A percentile compares a stretch with the other conserved stretches of the same genome.
Evolutionary conservation across 2,113 vertebrate species (phyloP).

Genomic region (Paramisgurnus dabryanus): DNA sequence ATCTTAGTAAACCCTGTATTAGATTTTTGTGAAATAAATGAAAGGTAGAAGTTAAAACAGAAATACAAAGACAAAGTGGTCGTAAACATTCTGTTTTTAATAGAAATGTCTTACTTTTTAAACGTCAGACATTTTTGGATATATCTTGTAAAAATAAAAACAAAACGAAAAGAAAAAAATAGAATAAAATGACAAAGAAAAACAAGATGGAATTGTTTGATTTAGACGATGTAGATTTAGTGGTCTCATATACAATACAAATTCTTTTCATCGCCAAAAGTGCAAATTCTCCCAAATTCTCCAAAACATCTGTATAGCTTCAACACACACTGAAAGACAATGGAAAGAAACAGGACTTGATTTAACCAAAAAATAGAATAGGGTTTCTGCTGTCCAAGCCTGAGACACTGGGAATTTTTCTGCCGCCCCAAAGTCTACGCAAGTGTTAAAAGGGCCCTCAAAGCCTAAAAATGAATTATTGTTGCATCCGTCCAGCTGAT

Average conservation of each 20-base stretch:
- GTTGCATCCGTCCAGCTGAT: background rate
- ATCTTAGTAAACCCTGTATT: background rate
- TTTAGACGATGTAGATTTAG: conserved; percentile 80
- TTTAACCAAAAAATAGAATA: conserved; percentile 58
- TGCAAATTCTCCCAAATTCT: conserved; percentile 76
- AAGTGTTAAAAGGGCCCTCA: conserved; percentile 44
- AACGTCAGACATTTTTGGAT: conserved; percentile 81
- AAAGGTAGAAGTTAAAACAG: background rate
- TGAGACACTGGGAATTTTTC: conserved; percentile 61
- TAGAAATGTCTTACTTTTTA: conserved; percentile 82
- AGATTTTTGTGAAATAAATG: too few species aligned
- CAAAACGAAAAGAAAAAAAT: conserved; percentile 60
- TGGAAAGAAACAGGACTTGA: conserved; percentile 55
- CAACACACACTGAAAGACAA: conserved; percentile 64
- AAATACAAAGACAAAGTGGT: conserved; percentile 49
- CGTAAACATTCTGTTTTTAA: conserved; percentile 79
- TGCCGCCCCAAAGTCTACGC: conserved; percentile 62
- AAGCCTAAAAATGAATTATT: conserved; percentile 37
- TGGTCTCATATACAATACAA: conserved; percentile 79
- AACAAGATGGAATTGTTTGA: conserved; percentile 78
- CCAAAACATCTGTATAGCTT: conserved; percentile 64
- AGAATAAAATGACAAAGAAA: conserved; percentile 62
- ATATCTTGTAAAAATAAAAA: conserved; percentile 70
- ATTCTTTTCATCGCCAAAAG: conserved; percentile 77
- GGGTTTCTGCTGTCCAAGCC: conserved; percentile 61